phyloP scores from a whole-genome alignment of 2,888 invertebrate genomes.

The Platerodrilus igneus region DNA sequence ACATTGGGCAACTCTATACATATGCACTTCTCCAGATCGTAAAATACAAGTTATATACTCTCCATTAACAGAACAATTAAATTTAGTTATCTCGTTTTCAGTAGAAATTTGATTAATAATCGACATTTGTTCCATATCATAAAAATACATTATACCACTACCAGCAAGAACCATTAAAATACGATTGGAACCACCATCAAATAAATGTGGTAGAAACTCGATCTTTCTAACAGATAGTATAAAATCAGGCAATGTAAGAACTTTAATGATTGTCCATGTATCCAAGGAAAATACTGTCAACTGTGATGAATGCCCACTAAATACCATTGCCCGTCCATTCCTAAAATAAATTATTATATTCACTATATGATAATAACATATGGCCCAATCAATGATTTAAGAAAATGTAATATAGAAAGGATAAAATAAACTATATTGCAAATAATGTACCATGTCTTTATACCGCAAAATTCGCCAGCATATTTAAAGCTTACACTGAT shows the following conservation, averaged over 20 bases:
- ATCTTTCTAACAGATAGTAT: conserved; percentile 54
- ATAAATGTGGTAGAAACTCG: conserved; percentile 56
- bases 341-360: conserved; percentile 35
- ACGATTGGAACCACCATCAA: conserved; percentile 62
- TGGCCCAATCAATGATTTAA: not conserved
- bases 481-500: too few species aligned
- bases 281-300: conserved; percentile 58
- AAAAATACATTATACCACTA: conserved; percentile 53
- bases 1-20: conserved; percentile 48
- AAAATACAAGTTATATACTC: conserved; percentile 57
- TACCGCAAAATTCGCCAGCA: too few species aligned
- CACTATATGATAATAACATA: not conserved
- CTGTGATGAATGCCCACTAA: conserved; percentile 54
- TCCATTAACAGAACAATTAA: conserved; percentile 54
- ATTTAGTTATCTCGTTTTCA: conserved; percentile 51
- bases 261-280: conserved; percentile 57
- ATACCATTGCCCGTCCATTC: conserved; percentile 62
- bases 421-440: too few species aligned
- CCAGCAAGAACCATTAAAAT: conserved; percentile 56
- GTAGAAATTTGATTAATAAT: conserved; percentile 50
- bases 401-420: too few species aligned
- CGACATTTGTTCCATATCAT: conserved; percentile 52
- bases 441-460: too few species aligned
- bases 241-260: conserved; percentile 52
- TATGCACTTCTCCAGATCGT: conserved; percentile 56